A percentile compares a stretch with the other conserved stretches of the same genome.
Conservation (phyloP, 2,797 vertebrate species). For the Hylomyscus alleni region DNA sequence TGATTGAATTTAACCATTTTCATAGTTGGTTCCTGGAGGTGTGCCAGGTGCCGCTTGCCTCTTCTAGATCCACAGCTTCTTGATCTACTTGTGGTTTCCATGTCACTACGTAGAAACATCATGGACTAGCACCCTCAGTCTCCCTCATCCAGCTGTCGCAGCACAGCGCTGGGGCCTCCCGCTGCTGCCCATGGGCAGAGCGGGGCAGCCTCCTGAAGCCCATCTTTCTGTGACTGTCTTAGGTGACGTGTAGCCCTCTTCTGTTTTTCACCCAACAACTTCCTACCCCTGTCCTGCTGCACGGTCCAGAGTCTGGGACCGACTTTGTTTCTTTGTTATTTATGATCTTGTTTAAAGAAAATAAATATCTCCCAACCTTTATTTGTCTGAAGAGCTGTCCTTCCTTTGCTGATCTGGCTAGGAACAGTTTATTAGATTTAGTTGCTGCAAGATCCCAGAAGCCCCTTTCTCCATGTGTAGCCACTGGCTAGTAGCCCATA, state of each 20-base stretch:
- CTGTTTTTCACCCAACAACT: conserved; percentile 60
- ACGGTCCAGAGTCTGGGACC: conserved; percentile 78
- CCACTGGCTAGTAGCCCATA: background rate
- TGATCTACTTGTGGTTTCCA: conserved; percentile 62
- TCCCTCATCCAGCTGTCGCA: conserved; percentile 57
- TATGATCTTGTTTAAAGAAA: conserved; percentile 86
- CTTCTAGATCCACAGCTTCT: conserved; percentile 75
- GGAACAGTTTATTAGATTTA: conserved; percentile 29
- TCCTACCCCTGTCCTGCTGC: conserved; percentile 79
- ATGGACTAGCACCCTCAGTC: conserved; percentile 46
- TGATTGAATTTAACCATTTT: conserved; percentile 69
- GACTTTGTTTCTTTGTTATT: conserved; percentile 84
- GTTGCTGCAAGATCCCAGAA: conserved; percentile 35
- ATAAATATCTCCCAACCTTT: conserved; percentile 88
- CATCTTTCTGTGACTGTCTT: conserved; percentile 80
- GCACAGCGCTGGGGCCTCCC: conserved; percentile 34
- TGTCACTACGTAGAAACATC: conserved; percentile 46
- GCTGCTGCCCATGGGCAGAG: conserved; percentile 62
- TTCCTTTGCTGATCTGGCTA: conserved; percentile 50
- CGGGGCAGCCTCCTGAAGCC: conserved; percentile 65
- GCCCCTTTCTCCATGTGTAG: background rate
- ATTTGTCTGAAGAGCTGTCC: conserved; percentile 39
- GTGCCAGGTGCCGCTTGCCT: conserved; percentile 76
- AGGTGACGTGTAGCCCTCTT: conserved; percentile 71
- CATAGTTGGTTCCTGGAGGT: conserved; percentile 76